These are phyloP conservation scores for Pseudorectes ferrugineus DNA, from an alignment of 2,113 vertebrate species.

Conservation along the genomic window DNA sequence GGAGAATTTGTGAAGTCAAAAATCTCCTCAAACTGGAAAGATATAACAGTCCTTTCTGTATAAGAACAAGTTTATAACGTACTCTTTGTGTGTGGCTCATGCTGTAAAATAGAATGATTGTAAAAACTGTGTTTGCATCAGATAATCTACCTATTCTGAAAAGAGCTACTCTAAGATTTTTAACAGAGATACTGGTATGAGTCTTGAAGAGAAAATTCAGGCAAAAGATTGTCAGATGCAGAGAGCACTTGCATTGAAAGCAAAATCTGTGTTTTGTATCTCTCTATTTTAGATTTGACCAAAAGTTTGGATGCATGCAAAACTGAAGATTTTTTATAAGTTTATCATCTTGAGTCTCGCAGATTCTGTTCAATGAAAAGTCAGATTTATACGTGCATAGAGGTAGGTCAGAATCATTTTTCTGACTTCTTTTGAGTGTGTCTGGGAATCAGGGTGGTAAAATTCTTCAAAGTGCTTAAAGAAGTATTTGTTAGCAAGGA, in stretches of 20 bases:
- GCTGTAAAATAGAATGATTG: not conserved
- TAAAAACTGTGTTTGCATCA: not conserved
- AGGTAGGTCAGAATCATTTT: not conserved
- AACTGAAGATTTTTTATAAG: not conserved
- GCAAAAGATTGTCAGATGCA: not conserved
- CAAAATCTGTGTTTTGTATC: not conserved
- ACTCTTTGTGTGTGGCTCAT: not conserved
- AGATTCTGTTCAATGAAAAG: not conserved
- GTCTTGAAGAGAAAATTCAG: not conserved
- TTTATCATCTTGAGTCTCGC: not conserved
- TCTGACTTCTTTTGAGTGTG: not conserved
- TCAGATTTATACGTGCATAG: not conserved
- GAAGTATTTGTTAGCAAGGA: not conserved
- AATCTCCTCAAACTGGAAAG: not conserved
- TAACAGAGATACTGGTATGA: not conserved
- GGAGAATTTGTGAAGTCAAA: not conserved
- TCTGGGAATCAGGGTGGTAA: not conserved
- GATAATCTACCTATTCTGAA: not conserved
- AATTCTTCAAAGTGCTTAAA: not conserved
- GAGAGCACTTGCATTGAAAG: not conserved
- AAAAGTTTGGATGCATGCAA: not conserved
- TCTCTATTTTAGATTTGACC: not conserved
- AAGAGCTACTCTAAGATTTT: not conserved
- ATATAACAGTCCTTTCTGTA: not conserved
- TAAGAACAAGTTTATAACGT: not conserved